These are phyloP conservation scores for Leucoma salicis DNA, from an alignment of 2,888 invertebrate genomes.

Conservation along the genomic window DNA sequence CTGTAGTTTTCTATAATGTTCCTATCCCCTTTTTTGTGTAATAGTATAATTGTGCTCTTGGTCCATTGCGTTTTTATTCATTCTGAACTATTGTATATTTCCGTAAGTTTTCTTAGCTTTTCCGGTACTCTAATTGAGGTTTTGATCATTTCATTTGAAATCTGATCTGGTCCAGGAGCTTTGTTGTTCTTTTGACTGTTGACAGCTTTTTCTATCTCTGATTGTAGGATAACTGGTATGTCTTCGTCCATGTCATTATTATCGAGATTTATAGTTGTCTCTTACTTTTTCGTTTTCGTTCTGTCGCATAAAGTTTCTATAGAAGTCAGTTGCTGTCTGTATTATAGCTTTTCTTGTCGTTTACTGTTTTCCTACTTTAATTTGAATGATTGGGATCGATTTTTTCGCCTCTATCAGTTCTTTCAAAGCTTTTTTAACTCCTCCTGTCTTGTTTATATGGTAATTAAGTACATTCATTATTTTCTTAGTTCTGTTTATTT, in stretches of 20 bases:
- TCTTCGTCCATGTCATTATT: not conserved
- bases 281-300: no score
- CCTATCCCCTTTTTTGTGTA: no score
- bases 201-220: no score
- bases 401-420: no score
- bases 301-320: not conserved
- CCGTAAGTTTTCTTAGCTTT: no score
- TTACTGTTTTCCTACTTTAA: not conserved
- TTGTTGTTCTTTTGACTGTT: not conserved
- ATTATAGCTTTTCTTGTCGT: no score
- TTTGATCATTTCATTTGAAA: not conserved
- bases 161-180: not conserved
- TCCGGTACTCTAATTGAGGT: not conserved
- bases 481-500: no score
- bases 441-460: not conserved
- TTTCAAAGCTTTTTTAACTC: not conserved
- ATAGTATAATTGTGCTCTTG: no score
- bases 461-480: constrained; percentile 3
- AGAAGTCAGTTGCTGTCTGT: not conserved
- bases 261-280: not conserved
- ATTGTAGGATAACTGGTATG: not conserved
- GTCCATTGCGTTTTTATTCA: no score
- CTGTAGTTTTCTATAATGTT: no score
- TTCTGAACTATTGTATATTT: no score
- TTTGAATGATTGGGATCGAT: not conserved